Base-by-base conservation (phyloP, 2,888 invertebrate species). In the Acanthosepion lycidas region DNA sequence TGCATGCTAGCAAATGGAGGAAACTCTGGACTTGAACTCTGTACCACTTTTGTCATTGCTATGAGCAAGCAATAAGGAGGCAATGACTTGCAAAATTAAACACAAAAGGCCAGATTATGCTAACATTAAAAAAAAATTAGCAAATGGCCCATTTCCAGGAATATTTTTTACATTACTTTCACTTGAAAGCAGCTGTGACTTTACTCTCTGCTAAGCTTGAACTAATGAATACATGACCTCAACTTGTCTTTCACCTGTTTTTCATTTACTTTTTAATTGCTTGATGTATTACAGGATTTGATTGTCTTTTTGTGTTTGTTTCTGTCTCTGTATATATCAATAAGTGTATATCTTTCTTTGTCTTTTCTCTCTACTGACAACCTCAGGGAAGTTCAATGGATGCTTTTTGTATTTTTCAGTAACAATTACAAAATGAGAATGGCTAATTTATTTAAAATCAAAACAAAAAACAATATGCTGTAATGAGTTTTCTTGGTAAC, bases 161-260 rank as follows among this genome's bases (percentile, higher is more conserved):
- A 42, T 53, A 55, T 94, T 48, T 94, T 49, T 94, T 48, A 42
- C 33, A 28, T 53, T 55, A 55, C 6, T 55, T 94, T 64, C 64
- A 53, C 53, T 48, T 94, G 20, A n/a, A 55, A 64, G 94, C 59
- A 94, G 59, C 64, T 59, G 33, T 64, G 55, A 94, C 42, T 94
- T 49, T 23, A 92, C 12, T 92, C 26, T 55, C 55, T 94, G 94
- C 94, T 94, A 64, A 64, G 94, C 94, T 64, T 94, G 94, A 93
- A 93, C 93, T 53, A 93, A 93, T 48, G 93, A 93, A 93, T 49
- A 93, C 51, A 92, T 51, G 92, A 51, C 48, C n/a, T 93, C 93
- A 53, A 53, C 53, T 93, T 93, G 93, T 93, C 93, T 93, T 93
- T 93, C 93, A 51, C 51, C 93, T 93, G 93, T 53, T 93, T 28